phyloP scores from a whole-genome alignment of 2,888 invertebrate species.

The Cosmia pyralina region DNA sequence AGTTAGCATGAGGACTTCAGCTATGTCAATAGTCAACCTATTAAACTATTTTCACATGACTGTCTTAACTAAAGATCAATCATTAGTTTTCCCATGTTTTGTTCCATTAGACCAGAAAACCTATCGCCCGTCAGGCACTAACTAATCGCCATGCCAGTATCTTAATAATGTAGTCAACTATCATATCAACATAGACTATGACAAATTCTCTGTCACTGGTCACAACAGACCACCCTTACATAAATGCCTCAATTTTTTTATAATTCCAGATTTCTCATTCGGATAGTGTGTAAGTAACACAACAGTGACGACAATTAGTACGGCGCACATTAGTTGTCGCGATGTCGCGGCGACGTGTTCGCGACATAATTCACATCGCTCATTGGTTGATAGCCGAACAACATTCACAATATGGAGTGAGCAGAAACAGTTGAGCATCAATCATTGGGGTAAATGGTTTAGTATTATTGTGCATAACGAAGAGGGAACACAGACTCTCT shows the following conservation, averaged over 20 bases:
- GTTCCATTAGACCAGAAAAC: no score
- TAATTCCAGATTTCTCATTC: neutral
- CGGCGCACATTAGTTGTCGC: conserved; percentile 50
- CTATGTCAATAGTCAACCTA: no score
- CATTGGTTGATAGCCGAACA: conserved; percentile 22
- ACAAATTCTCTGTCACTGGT: neutral
- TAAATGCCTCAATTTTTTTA: neutral
- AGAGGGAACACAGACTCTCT: neutral
- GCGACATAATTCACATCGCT: conserved; percentile 40
- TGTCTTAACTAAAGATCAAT: no score
- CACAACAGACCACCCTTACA: neutral
- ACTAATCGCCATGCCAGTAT: neutral
- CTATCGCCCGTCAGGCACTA: no score
- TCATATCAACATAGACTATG: neutral
- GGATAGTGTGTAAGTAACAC: conserved; percentile 25
- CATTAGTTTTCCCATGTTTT: neutral
- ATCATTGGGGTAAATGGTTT: conserved; percentile 21
- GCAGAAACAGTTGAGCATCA: conserved; percentile 8
- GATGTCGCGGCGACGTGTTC: conserved; percentile 40
- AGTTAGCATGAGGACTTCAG: neutral
- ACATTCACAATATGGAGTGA: conserved; percentile 1
- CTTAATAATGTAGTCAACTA: neutral
- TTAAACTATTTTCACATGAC: no score
- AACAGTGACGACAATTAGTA: conserved; percentile 52
- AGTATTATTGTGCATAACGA: neutral